A percentile compares a stretch with the other conserved stretches of the same genome.
Evolutionary conservation across 2,888 invertebrate genomes (phyloP).

Genomic region (Callyntrura guangdongensis): DNA sequence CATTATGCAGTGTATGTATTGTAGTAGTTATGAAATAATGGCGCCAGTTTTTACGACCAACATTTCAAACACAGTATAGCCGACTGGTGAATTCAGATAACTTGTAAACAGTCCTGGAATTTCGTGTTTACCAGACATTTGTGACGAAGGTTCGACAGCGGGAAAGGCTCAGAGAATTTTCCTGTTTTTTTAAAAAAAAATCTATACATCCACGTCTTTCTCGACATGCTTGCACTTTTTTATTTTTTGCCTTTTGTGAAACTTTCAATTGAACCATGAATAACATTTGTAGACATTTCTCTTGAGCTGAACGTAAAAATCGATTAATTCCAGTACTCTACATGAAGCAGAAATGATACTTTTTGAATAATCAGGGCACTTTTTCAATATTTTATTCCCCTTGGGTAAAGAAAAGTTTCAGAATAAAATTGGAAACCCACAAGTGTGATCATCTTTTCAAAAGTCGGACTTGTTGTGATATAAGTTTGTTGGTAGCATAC

Average conservation of each 20-base stretch:
- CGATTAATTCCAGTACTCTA: too few species aligned
- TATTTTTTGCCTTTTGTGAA: constrained; percentile 20
- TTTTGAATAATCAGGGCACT: too few species aligned
- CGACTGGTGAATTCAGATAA: not conserved
- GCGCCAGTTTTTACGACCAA: constrained; percentile 44
- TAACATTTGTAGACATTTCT: too few species aligned
- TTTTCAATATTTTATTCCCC: too few species aligned
- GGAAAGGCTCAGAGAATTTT: not conserved
- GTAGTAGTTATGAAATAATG: constrained; percentile 5
- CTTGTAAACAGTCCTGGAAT: not conserved
- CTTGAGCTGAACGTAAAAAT: too few species aligned
- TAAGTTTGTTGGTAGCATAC: too few species aligned
- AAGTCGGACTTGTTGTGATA: too few species aligned
- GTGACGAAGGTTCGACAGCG: constrained; percentile 1
- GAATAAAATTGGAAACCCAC: too few species aligned
- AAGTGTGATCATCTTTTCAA: too few species aligned
- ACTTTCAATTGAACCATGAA: not conserved
- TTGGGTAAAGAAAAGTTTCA: too few species aligned
- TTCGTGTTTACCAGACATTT: not conserved
- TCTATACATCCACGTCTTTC: constrained; percentile 14
- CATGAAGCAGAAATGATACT: too few species aligned
- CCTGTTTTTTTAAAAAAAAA: constrained; percentile 21
- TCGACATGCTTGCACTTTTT: constrained; percentile 10
- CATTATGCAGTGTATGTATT: not conserved
- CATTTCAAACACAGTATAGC: constrained; percentile 28